Evolutionary conservation across 2,797 vertebrate genomes (phyloP).

Genomic region (Streptopelia turtur): DNA sequence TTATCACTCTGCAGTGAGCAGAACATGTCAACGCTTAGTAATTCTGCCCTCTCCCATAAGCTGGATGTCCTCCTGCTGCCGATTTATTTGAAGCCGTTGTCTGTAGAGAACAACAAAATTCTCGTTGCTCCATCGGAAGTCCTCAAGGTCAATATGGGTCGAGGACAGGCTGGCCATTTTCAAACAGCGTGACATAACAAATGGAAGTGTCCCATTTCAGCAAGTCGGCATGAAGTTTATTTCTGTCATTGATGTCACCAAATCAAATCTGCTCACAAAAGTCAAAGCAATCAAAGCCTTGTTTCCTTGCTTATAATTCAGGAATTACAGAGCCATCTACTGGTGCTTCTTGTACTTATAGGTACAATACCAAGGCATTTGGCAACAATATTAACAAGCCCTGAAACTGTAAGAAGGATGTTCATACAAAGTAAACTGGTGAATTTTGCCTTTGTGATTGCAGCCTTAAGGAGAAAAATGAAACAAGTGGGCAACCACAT

Average conservation of each 20-base stretch:
- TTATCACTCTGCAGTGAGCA: not conserved
- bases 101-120: not conserved
- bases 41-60: not conserved
- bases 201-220: constrained; percentile 80
- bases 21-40: not conserved
- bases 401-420: not conserved
- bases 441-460: not conserved
- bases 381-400: not conserved
- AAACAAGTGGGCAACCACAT: not conserved
- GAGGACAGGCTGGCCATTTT: constrained; percentile 65
- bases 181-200: constrained; percentile 68
- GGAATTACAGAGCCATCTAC: constrained; percentile 81
- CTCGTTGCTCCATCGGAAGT: constrained; percentile 6
- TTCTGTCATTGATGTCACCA: constrained; percentile 75
- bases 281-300: constrained; percentile 51
- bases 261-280: constrained; percentile 75
- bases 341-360: constrained; percentile 46
- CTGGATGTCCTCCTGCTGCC: not conserved
- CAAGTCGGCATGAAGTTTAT: constrained; percentile 76
- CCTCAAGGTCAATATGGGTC: constrained; percentile 70
- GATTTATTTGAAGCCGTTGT: not conserved
- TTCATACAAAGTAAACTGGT: not conserved
- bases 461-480: not conserved
- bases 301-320: constrained; percentile 47
- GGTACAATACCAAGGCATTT: not conserved